phyloP scores from a whole-genome alignment of 2,888 invertebrate genomes.

The Ectemnius lituratus region DNA sequence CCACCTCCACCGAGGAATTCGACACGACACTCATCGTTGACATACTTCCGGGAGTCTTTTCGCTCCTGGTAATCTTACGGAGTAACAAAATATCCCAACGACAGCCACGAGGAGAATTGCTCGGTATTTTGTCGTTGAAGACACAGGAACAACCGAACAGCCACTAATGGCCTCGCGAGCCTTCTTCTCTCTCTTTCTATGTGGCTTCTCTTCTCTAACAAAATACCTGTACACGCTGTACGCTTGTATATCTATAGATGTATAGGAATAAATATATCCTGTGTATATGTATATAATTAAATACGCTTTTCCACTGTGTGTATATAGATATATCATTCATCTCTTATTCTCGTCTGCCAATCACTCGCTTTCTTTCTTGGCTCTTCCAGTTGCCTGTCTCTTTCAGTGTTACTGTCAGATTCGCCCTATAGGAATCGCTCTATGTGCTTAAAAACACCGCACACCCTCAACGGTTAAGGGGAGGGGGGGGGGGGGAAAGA shows the following conservation, averaged over 20 bases:
- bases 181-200: conserved; percentile 19
- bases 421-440: too few relatives aligned
- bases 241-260: not conserved
- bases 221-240: conserved; percentile 63
- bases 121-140: not conserved
- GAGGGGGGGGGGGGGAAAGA: not conserved
- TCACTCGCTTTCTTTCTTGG: conserved; percentile 37
- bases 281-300: conserved; percentile 63
- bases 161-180: conserved; percentile 21
- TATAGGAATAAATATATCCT: conserved; percentile 30
- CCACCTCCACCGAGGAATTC: conserved; percentile 76
- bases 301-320: conserved; percentile 56
- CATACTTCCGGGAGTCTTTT: conserved; percentile 56
- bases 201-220: conserved; percentile 26
- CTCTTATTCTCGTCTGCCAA: conserved; percentile 32
- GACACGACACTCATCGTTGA: conserved; percentile 75
- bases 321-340: conserved; percentile 54
- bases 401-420: not conserved
- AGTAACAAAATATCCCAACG: conserved; percentile 11
- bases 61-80: conserved; percentile 26
- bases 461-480: too few relatives aligned
- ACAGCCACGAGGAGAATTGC: conserved; percentile 11
- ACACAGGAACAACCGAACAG: too few relatives aligned
- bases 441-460: too few relatives aligned
- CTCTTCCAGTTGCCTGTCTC: conserved; percentile 11